These are phyloP conservation scores for Brachyhypopomus gauderio DNA, from an alignment of 2,113 vertebrate genomes.

Conservation along the genomic window DNA sequence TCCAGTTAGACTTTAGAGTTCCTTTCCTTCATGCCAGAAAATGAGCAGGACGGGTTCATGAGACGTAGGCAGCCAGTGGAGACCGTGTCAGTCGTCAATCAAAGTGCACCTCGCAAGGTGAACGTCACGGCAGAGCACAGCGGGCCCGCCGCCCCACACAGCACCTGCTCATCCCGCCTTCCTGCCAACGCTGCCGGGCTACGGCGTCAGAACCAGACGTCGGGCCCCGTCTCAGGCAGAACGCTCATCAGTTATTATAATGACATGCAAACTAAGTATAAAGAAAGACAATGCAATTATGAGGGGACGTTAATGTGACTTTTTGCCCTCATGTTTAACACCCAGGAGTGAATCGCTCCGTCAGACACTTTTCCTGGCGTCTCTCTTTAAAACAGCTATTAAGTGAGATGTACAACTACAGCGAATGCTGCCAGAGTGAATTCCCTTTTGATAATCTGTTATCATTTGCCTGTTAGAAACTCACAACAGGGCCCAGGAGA, in stretches of 20 bases:
- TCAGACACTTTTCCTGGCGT: slow-evolving; percentile 28
- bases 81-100: slow-evolving; percentile 38
- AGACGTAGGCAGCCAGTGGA: neutral
- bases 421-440: slow-evolving; percentile 4
- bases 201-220: neutral
- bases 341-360: slow-evolving; percentile 19
- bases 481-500: slow-evolving; percentile 24
- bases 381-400: slow-evolving; percentile 39
- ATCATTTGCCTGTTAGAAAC: slow-evolving; percentile 31
- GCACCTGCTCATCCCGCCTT: slow-evolving; percentile 12
- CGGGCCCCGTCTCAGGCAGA: neutral
- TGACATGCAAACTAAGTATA: slow-evolving; percentile 41
- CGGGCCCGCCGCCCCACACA: neutral
- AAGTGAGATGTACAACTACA: slow-evolving; percentile 8
- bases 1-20: neutral
- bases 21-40: neutral
- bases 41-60: neutral
- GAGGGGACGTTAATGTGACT: slow-evolving; percentile 23
- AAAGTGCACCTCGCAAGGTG: neutral
- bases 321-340: slow-evolving; percentile 14
- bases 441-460: slow-evolving; percentile 28
- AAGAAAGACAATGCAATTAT: slow-evolving; percentile 47
- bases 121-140: neutral
- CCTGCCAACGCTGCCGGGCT: neutral
- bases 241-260: slow-evolving; percentile 37